These are phyloP conservation scores for Gastracanthus pulcherrimus DNA, from an alignment of 2,888 invertebrate species.

Conservation along the genomic window DNA sequence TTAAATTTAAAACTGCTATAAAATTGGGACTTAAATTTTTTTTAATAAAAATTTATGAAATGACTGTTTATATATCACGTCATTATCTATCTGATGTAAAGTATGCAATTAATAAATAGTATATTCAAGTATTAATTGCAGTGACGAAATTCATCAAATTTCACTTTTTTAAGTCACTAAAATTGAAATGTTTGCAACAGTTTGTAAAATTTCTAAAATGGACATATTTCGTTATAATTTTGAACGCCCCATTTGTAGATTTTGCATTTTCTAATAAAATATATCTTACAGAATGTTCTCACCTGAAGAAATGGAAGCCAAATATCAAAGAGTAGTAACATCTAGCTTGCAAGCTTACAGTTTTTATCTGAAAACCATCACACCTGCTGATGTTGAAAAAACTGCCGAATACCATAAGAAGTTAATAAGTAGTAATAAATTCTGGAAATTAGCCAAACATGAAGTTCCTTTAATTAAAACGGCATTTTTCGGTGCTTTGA, in stretches of 20 bases:
- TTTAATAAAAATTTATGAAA: background rate
- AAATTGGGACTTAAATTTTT: background rate
- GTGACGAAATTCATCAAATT: no score
- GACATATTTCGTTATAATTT: no score
- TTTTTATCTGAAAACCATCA: conserved; percentile 81
- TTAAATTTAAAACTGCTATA: no score
- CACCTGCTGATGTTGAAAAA: conserved; percentile 78
- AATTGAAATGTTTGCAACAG: no score
- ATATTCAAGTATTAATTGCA: no score
- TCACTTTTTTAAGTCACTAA: no score
- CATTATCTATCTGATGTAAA: no score
- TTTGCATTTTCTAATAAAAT: background rate
- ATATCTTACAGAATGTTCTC: conserved; percentile 77
- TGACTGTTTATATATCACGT: no score
- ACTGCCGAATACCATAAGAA: conserved; percentile 79
- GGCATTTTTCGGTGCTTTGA: conserved; percentile 85
- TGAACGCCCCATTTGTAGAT: no score
- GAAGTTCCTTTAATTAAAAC: conserved; percentile 78
- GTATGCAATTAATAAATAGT: no score
- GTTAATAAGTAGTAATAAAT: conserved; percentile 81
- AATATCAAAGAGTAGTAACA: conserved; percentile 83
- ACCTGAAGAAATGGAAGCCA: conserved; percentile 84
- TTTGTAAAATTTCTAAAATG: no score
- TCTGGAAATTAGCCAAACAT: conserved; percentile 86
- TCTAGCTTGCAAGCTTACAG: conserved; percentile 84